These are phyloP conservation scores for Entomobrya multifasciata DNA, from an alignment of 2,888 invertebrate species.

Conservation along the genomic window DNA sequence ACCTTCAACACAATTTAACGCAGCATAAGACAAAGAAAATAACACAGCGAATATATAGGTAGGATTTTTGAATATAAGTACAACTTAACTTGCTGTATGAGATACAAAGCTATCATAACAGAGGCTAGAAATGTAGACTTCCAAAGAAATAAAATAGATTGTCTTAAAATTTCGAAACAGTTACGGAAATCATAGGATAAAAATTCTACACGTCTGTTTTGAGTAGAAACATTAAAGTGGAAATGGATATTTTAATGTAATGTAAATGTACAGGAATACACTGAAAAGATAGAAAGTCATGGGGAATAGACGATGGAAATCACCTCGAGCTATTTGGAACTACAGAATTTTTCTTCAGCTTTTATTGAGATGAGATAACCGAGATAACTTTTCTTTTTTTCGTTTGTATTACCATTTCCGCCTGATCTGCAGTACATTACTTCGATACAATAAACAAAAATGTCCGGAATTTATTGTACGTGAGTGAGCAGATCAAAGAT, in stretches of 20 bases:
- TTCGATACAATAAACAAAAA: conserved; percentile 49
- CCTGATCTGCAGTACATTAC: too few relatives aligned
- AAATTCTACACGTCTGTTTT: conserved; percentile 59
- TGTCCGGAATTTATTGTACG: conserved; percentile 51
- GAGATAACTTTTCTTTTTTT: conserved; percentile 22
- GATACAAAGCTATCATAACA: background rate
- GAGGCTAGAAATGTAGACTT: background rate
- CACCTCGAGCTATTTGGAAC: conserved; percentile 63
- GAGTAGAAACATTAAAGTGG: conserved; percentile 60
- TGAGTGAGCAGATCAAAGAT: conserved; percentile 66
- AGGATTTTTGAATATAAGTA: background rate
- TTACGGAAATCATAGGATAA: conserved; percentile 46
- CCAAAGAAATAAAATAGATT: background rate
- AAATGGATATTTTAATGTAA: conserved; percentile 60
- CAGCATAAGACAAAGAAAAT: conserved; percentile 33
- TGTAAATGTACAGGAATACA: conserved; percentile 35
- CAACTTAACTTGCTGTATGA: background rate
- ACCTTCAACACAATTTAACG: background rate
- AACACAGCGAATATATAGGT: background rate
- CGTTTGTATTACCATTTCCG: background rate
- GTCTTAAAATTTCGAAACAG: background rate
- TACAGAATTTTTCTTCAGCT: conserved; percentile 38
- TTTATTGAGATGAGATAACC: conserved; percentile 63
- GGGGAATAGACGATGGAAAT: background rate
- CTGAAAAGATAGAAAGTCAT: background rate